Base-by-base conservation (phyloP, 2,113 vertebrate species). In the Struthio camelus region DNA sequence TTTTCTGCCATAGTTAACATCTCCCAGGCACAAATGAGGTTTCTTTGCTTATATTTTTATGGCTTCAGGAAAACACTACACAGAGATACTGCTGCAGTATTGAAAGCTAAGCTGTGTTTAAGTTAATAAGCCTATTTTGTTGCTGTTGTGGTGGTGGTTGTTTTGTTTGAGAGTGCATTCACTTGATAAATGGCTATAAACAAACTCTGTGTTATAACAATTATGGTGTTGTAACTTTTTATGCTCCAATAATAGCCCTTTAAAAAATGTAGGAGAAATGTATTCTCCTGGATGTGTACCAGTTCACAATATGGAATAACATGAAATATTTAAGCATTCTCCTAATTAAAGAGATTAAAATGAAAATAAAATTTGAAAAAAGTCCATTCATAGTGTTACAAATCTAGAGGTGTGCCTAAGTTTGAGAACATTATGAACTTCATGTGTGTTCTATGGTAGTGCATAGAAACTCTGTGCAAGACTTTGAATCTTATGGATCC, bases 341-440 rank as follows among this genome's bases (percentile, higher is more conserved):
- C 27, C 22, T 28, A 81, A 62, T 54, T 51, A 79, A 76, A 86
- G 30, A 51, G 7, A 77, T 40, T 50, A n/a, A 93, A 83, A 69
- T 77, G 38, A 94, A 93, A 96, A 83, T 36, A 70, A 91, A 38
- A 12, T 80, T 85, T 80, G 38, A 89, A 87, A 85, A 87, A 40
- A 46, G 4, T 65, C 72, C 4, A 51, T 77, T 30, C 80, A 27
- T 14, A 73, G 20, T 65, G 24, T 87, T 5, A 28, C 20, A 87
- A 92, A 16, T 28, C 36, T 62, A 81, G 48, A 72, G 75, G 1
- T 58, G 28, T 87, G 54, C 56, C 80, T 83, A 82, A 50, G 6
- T 17, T 67, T 85, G 34, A 59, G 67, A 89, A 85, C 80, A n/a
- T 12, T 20, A 18, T 5, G 4, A 34, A 51, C 79, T 77, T 15